Evolutionary conservation across 2,888 invertebrate species (phyloP), one percentile per base, ranked within the genome.

Genomic region (Dasysyrphus tricinctus): DNA sequence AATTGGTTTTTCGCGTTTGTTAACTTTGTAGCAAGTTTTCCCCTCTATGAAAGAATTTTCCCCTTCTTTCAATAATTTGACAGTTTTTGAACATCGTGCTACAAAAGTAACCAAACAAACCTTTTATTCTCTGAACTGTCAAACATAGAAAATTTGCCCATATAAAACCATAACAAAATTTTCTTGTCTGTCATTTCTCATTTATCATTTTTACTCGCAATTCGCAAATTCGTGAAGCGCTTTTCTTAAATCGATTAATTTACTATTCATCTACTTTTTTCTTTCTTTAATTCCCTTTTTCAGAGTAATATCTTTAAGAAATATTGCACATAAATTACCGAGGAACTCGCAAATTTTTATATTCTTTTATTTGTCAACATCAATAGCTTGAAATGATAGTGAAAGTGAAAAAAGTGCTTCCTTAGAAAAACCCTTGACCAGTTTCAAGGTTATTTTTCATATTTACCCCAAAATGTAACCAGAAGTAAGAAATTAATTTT

Each of bases 321-420:
- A 14, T 16, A 5, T 29, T 29, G n/a, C 29, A 44, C 47, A 29
- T 42, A 4, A 14, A 39, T 12, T 14, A 61, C 5, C 9, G 4
- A 16, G 37, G 37, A 11, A 16, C 34, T 11, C n/a, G 0, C 8
- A 39, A 61, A 61, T 0, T 11, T 9, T 11, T 9, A 24, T 24
- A 65, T 34, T n/a, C 14, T 19, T 65, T 24, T 44, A n/a, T 24
- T 16, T 51, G 19, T 67, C 49, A 34, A 34, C 24, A 32, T 16
- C 59, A 77, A 65, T 75, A 39, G 69, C 5, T 47, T 56, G 39
- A 12, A 69, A 57, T 54, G 65, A 72, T 24, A 82, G 86, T 69
- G 74, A 86, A 78, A 78, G 82, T 82, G 69, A 42, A 57, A 44
- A 51, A 63, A 59, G 51, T 37, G 73, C 51, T 78, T 77, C 73